phyloP scores from a whole-genome alignment of 2,797 vertebrate species.

The Urocyon cinereoargenteus region DNA sequence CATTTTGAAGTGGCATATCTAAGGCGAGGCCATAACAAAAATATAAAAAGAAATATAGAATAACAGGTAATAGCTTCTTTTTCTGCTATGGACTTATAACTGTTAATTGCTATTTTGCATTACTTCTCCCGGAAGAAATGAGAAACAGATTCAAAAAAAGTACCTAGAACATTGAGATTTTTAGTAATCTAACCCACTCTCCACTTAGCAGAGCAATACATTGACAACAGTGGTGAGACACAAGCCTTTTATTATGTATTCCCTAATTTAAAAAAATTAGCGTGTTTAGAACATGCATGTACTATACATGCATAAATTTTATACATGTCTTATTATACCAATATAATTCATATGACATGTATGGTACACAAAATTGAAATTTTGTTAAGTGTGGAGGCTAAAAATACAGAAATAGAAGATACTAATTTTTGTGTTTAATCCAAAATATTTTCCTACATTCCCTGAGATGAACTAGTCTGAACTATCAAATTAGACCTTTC shows the following conservation, averaged over 20 bases:
- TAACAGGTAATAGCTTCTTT: background rate
- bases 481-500: background rate
- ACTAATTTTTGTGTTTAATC: background rate
- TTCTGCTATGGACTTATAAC: background rate
- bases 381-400: background rate
- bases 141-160: background rate
- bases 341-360: background rate
- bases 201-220: background rate
- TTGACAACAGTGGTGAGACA: background rate
- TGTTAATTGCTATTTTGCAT: background rate
- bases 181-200: background rate
- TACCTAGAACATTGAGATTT: background rate
- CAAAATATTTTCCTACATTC: background rate
- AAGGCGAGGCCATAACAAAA: background rate
- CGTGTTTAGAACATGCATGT: background rate
- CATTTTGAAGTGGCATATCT: background rate
- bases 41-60: background rate
- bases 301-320: background rate
- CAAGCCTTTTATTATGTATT: background rate
- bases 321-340: background rate
- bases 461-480: background rate
- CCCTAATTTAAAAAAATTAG: background rate
- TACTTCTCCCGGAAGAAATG: background rate
- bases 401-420: background rate
- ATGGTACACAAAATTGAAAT: background rate